Evolutionary conservation across 1,140 invertebrate species (phyloP), one percentile per base, ranked within the genome.

Genomic region (Neuroterus valhalla): DNA sequence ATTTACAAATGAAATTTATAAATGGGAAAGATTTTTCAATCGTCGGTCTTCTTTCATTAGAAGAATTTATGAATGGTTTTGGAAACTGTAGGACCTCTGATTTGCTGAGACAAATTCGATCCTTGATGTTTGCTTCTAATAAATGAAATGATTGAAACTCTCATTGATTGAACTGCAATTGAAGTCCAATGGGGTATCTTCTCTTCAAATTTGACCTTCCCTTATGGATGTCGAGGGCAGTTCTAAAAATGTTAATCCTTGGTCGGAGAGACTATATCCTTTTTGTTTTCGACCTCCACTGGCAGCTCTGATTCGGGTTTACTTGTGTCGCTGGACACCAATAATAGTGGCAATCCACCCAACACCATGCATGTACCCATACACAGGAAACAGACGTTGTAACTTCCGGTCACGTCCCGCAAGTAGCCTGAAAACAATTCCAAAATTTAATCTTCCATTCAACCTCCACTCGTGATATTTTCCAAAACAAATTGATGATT

Each of bases 281-380:
- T 62, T 74, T 77, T 70, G 26, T 68, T 78, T 67, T 82, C 78
- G 0, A 70, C 66, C 11, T 74, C 48, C 11, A 85, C 81, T 42
- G 80, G 79, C 42, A 86, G 76, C 85, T 91, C 89, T 85, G 87
- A 86, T 86, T 68, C 45, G 66, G 48, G 86, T 87, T 74, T 91
- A 84, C 70, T 87, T 83, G 69, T 84, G 76, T 83, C 91, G 81
- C 77, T 89, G 84, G 84, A 90, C 86, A 92, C 91, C 12, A 91
- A 86, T 26, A 94, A 85, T 19, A 94, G 83, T 3, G 93, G 93
- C 44, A 94, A 85, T 70, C 93, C 92, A 66, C 94, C 94, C 48
- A 94, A 84, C 1, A 94, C 91, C 94, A 95, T 95, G 79, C 93
- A 94, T 4, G 94, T 93, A 12, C 94, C 94, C 94, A 95, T 95